Base-by-base conservation (phyloP, 2,797 vertebrate species). In the Malurus leucopterus region DNA sequence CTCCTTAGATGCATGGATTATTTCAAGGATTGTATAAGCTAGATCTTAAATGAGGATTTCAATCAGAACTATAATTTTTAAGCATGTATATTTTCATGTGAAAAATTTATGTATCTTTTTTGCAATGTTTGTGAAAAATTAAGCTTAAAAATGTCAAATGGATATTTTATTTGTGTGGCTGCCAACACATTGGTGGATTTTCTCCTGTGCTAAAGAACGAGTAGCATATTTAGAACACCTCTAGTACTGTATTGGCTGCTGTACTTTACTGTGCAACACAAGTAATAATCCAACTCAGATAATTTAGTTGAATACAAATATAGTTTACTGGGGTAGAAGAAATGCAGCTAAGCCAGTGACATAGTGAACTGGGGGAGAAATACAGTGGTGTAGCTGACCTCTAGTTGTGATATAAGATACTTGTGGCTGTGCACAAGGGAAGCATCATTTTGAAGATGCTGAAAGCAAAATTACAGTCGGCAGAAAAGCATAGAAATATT, bases 51-150 rank as follows among this genome's bases (percentile, higher is more conserved):
- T 54, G 8, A 85, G 72, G 19, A 23, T 43, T 4, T 51, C n/a
- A 49, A 1, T 30, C 74, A 8, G 40, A 84, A 36, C 13, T 44
- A 13, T 58, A 32, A 9, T 49, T 86, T 85, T 71, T 80, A 21
- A 51, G 32, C 24, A 46, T 46, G 23, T 23, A 22, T 18, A 7
- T 63, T 63, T 72, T 83, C 55, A 11, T 64, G 9, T 70, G 43
- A 57, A 34, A 84, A 77, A 29, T 59, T 13, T 9, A 76, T 84
- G 65, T 15, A 11, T 21, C 5, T 11, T 62, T 69, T 69, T 63
- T 1, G 0, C 1, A 16, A 2, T 27, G 3, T 38, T 15, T 57
- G 4, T 41, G 36, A 63, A 67, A 84, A 86, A 38, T 9, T 1
- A 23, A 26, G 13, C 61, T 77, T 55, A 34, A 62, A 77, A 65